These are phyloP conservation scores for Morone chrysops DNA, from an alignment of 2,113 vertebrate genomes.

Conservation along the genomic window DNA sequence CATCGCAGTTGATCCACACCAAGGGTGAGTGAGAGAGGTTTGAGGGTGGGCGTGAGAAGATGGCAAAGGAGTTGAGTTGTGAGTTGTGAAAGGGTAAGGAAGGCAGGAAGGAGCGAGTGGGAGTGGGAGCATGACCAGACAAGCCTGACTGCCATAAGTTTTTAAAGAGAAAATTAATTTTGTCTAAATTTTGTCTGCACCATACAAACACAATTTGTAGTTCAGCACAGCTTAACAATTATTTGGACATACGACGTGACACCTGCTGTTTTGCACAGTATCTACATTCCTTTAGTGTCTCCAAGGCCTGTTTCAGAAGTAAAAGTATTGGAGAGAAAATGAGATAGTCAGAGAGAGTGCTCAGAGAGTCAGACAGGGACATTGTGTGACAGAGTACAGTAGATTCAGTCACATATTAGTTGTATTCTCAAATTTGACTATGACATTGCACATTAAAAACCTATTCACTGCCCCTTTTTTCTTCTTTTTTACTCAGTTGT, in stretches of 20 bases:
- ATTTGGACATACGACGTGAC: conserved; percentile 10
- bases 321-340: conserved; percentile 5
- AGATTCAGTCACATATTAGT: not conserved
- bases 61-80: not conserved
- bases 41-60: not conserved
- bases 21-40: conserved; percentile 85
- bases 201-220: conserved; percentile 2
- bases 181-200: not conserved
- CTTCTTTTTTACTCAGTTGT: not conserved
- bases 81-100: not conserved
- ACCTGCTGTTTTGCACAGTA: conserved; percentile 16
- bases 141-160: not conserved
- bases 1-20: conserved; percentile 94
- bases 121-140: not conserved
- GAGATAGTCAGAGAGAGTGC: not conserved
- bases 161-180: not conserved
- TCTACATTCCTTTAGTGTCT: conserved; percentile 11
- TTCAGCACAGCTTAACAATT: conserved; percentile 14
- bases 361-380: not conserved
- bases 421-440: not conserved
- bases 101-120: not conserved
- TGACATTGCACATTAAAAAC: not conserved
- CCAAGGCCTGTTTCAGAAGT: conserved; percentile 22
- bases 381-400: not conserved
- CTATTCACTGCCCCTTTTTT: not conserved